phyloP scores from a whole-genome alignment of 2,113 vertebrate species.

The Paratilapia polleni region DNA sequence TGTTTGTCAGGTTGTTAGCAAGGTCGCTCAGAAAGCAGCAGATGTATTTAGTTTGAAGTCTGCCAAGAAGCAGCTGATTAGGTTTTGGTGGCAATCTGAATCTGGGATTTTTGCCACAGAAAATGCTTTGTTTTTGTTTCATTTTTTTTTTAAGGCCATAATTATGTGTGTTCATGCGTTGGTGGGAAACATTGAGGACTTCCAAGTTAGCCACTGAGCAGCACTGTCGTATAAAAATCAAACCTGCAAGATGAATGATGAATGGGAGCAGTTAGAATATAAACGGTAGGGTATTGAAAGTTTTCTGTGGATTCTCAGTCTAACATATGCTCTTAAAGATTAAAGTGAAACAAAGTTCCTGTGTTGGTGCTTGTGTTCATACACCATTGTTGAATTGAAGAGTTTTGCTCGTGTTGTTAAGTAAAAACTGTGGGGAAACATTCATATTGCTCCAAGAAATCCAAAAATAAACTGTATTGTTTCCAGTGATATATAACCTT shows the following conservation, averaged over 20 bases:
- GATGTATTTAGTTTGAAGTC: not conserved
- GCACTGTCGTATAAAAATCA: not conserved
- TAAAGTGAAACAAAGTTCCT: not conserved
- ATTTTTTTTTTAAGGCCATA: constrained; percentile 12
- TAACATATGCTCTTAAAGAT: not conserved
- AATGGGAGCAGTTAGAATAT: not conserved
- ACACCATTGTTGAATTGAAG: not conserved
- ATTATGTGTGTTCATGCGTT: constrained; percentile 41
- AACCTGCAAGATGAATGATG: constrained; percentile 10
- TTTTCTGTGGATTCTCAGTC: not conserved
- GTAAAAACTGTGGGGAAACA: not conserved
- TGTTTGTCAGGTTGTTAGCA: constrained; percentile 21
- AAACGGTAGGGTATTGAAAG: not conserved
- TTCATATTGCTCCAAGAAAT: not conserved
- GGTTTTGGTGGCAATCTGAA: constrained; percentile 14
- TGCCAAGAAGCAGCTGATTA: constrained; percentile 31
- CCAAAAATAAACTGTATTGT: not conserved
- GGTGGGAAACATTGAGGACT: constrained; percentile 20
- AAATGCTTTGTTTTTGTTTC: constrained; percentile 43
- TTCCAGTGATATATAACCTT: not conserved
- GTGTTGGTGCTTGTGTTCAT: not conserved
- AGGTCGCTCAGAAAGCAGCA: not conserved
- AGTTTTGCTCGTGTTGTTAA: not conserved
- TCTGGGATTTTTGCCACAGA: constrained; percentile 39
- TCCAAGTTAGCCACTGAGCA: constrained; percentile 1